A percentile compares a stretch with the other conserved stretches of the same genome.
Evolutionary conservation across 2,113 vertebrate species (phyloP).

Genomic region (Vombatus ursinus): DNA sequence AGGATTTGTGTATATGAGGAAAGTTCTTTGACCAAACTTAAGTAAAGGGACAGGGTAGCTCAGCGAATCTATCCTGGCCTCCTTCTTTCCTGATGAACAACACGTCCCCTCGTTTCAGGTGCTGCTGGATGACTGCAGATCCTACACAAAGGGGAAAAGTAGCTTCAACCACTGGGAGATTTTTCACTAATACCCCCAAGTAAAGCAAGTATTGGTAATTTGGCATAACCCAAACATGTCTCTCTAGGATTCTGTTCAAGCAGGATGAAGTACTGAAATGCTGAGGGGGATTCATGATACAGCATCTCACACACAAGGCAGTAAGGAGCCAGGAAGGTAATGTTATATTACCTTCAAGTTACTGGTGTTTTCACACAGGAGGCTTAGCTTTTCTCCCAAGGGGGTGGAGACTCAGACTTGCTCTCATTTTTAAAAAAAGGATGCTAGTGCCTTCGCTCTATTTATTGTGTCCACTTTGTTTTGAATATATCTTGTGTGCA

Average conservation of each 20-base stretch:
- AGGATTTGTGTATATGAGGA: not conserved
- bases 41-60: not conserved
- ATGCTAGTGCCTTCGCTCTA: no score
- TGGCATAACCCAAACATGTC: not conserved
- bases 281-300: not conserved
- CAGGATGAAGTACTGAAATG: not conserved
- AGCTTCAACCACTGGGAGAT: not conserved
- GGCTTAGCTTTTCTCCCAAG: not conserved
- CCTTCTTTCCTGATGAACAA: not conserved
- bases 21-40: not conserved
- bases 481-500: no score
- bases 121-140: not conserved
- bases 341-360: not conserved
- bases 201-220: not conserved
- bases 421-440: constrained; percentile 19
- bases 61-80: not conserved
- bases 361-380: constrained; percentile 37
- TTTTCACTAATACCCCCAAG: not conserved
- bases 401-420: not conserved
- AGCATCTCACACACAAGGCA: not conserved
- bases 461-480: no score
- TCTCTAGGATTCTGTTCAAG: not conserved
- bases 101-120: not conserved
- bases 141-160: not conserved
- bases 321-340: not conserved